phyloP scores from a whole-genome alignment of 1,140 invertebrate genomes.

The Dufourea novaeangliae region DNA sequence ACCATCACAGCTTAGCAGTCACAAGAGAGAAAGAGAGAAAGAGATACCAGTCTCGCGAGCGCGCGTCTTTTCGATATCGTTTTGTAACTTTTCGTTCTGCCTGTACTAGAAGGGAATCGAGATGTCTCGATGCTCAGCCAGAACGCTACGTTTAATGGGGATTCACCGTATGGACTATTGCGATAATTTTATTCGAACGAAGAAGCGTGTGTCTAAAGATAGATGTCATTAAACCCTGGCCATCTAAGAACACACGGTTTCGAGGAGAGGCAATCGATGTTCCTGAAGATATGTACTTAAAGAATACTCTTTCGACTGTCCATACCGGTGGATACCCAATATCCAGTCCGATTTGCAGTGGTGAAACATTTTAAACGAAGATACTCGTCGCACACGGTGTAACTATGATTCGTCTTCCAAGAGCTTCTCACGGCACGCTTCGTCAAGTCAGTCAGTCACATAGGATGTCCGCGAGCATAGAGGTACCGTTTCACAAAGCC shows the following conservation, averaged over 20 bases:
- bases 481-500: slow-evolving; percentile 9
- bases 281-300: background rate
- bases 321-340: background rate
- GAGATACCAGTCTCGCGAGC: slow-evolving; percentile 11
- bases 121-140: background rate
- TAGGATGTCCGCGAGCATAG: slow-evolving; percentile 14
- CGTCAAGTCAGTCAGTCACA: slow-evolving; percentile 4
- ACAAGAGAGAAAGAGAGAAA: background rate
- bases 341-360: background rate
- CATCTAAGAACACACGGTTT: no score
- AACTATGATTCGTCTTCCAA: slow-evolving; percentile 63
- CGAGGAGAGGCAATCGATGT: slow-evolving; percentile 6
- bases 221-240: no score
- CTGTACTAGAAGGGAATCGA: background rate
- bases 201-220: no score
- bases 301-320: background rate
- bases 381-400: background rate
- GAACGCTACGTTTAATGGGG: background rate
- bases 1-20: slow-evolving; percentile 61
- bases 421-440: slow-evolving; percentile 46
- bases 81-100: slow-evolving; percentile 12
- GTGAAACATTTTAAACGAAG: background rate
- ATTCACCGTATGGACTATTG: background rate
- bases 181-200: background rate
- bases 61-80: slow-evolving; percentile 5